Conservation (phyloP, 2,113 vertebrate species). For the Nannospalax galili region DNA sequence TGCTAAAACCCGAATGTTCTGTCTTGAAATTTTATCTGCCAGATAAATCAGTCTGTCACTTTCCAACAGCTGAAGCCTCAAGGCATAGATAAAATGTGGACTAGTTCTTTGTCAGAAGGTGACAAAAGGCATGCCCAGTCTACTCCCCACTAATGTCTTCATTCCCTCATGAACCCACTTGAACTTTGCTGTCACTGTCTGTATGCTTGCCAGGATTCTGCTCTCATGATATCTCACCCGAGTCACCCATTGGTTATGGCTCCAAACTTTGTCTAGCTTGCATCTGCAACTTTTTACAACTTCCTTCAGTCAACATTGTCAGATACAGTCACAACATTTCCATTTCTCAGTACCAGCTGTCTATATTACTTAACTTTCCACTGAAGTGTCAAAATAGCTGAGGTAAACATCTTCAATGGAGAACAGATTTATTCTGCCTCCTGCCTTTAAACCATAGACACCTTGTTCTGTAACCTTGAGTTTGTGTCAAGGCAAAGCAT, state of each 20-base stretch:
- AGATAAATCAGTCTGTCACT: background rate
- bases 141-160: background rate
- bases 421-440: background rate
- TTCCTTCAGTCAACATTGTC: background rate
- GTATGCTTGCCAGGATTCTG: no score
- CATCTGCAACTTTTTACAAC: background rate
- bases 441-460: background rate
- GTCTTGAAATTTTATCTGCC: background rate
- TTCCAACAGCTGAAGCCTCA: background rate
- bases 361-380: background rate
- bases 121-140: no score
- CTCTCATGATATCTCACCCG: background rate
- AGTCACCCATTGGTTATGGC: background rate
- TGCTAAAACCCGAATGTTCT: background rate
- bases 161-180: background rate
- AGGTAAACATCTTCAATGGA: background rate
- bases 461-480: background rate
- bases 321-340: background rate
- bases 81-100: background rate
- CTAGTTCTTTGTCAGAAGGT: no score
- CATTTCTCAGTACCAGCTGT: background rate
- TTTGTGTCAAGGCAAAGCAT: background rate
- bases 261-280: background rate
- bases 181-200: background rate
- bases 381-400: background rate